phyloP scores from a whole-genome alignment of 2,797 vertebrate species.

The Tadarida brasiliensis region DNA sequence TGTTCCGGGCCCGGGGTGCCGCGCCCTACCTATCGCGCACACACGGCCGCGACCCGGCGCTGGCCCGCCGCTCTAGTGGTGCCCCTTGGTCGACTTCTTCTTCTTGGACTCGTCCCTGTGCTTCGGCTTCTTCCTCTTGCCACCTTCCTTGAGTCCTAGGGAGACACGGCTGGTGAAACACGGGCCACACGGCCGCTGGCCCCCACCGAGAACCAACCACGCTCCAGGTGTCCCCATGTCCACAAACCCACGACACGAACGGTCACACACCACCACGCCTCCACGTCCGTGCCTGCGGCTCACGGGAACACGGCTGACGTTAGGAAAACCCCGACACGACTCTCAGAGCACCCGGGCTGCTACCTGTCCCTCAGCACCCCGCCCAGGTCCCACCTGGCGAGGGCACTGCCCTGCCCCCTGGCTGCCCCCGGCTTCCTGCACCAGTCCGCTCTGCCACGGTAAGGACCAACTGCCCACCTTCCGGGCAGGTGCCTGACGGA shows the following conservation, averaged over 20 bases:
- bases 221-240: rapidly evolving
- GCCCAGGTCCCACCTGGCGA: not conserved
- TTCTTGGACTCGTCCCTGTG: slow-evolving; percentile 95
- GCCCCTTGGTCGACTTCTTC: slow-evolving; percentile 92
- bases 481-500: no score
- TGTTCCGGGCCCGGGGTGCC: not conserved
- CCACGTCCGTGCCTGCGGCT: not conserved
- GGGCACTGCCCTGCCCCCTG: not conserved
- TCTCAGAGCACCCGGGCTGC: no score
- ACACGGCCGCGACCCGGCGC: not conserved
- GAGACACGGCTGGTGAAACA: slow-evolving; percentile 89
- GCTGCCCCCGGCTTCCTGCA: not conserved
- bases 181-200: slow-evolving; percentile 75
- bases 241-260: rapidly evolving
- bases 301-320: no score
- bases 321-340: no score
- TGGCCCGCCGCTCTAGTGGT: slow-evolving; percentile 85
- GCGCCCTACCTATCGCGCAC: not conserved
- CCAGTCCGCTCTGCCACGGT: not conserved
- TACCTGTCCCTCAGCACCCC: no score
- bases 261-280: rapidly evolving
- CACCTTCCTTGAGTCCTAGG: slow-evolving; percentile 93
- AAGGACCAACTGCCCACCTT: no score
- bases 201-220: not conserved
- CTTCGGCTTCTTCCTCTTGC: slow-evolving; percentile 96